A percentile compares a stretch with the other conserved stretches of the same genome.
phyloP scores from a whole-genome alignment of 1,140 invertebrate genomes.

The Orussus abietinus region DNA sequence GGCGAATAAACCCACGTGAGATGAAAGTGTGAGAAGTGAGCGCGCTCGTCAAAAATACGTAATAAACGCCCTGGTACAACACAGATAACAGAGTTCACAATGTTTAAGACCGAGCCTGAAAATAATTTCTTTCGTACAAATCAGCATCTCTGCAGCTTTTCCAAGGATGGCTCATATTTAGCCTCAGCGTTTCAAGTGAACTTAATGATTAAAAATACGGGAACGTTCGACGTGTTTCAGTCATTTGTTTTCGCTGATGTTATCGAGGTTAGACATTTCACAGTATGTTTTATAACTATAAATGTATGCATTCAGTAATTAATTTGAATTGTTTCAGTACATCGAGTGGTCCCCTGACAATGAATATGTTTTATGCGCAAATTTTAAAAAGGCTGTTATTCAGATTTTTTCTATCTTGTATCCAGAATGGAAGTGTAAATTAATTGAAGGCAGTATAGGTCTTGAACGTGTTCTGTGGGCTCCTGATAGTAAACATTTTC shows the following conservation, averaged over 20 bases:
- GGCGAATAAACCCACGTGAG: too few species aligned
- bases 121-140: slow-evolving; percentile 35
- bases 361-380: slow-evolving; percentile 42
- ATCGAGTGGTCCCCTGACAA: slow-evolving; percentile 45
- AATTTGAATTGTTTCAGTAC: slow-evolving; percentile 27
- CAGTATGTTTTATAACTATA: slow-evolving; percentile 5
- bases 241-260: slow-evolving; percentile 35
- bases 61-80: too few species aligned
- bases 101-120: slow-evolving; percentile 11
- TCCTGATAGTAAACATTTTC: slow-evolving; percentile 38
- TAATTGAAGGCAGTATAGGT: slow-evolving; percentile 41
- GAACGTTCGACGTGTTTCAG: slow-evolving; percentile 25
- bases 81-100: background rate
- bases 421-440: slow-evolving; percentile 45
- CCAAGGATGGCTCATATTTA: slow-evolving; percentile 38
- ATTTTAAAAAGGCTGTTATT: slow-evolving; percentile 35
- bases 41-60: too few species aligned
- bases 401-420: slow-evolving; percentile 39
- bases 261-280: slow-evolving; percentile 43
- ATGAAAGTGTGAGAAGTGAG: too few species aligned
- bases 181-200: slow-evolving; percentile 39
- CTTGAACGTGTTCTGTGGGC: slow-evolving; percentile 40
- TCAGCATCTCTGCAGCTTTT: slow-evolving; percentile 45
- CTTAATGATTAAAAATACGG: slow-evolving; percentile 33
- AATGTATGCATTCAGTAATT: background rate